phyloP scores from a whole-genome alignment of 1,140 invertebrate genomes.

The Goniozus legneri region DNA sequence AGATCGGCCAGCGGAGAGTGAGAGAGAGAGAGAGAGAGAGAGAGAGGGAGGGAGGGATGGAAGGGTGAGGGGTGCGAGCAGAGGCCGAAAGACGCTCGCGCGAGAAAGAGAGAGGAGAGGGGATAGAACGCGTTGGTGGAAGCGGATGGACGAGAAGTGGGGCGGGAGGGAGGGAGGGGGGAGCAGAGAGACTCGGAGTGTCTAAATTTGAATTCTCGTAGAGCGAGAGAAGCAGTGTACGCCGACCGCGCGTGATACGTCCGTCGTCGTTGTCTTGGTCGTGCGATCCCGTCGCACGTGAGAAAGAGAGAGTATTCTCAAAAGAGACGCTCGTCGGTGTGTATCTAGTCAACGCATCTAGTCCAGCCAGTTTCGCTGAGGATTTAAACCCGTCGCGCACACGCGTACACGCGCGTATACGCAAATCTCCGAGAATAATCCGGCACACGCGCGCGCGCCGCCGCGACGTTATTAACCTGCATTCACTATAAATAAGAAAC shows the following conservation, averaged over 20 bases:
- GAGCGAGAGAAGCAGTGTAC: constrained; percentile 21
- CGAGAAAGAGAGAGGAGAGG: background rate
- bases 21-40: background rate
- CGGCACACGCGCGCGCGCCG: too few relatives aligned
- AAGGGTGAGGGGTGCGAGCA: too few relatives aligned
- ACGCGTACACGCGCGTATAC: constrained; percentile 1
- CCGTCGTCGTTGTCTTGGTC: constrained; percentile 6
- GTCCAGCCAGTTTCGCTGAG: constrained; percentile 16
- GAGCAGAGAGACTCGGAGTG: constrained; percentile 17
- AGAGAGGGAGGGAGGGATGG: constrained; percentile 1
- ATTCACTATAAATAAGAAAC: constrained; percentile 15
- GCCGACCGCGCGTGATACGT: constrained; percentile 20
- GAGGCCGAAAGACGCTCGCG: too few relatives aligned
- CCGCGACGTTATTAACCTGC: constrained; percentile 10
- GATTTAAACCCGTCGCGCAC: background rate
- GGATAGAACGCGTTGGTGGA: background rate
- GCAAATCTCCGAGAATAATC: constrained; percentile 15
- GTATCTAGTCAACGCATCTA: constrained; percentile 42
- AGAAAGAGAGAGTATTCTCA: constrained; percentile 40
- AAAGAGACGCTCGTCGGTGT: constrained; percentile 29
- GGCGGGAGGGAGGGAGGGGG: too few relatives aligned
- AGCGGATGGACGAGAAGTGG: too few relatives aligned
- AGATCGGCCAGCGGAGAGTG: background rate
- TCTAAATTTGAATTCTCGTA: constrained; percentile 40
- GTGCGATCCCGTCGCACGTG: constrained; percentile 18